A percentile compares a stretch with the other conserved stretches of the same genome.
Evolutionary conservation across 2,113 vertebrate genomes (phyloP).

Genomic region (Platycercus adscitus): DNA sequence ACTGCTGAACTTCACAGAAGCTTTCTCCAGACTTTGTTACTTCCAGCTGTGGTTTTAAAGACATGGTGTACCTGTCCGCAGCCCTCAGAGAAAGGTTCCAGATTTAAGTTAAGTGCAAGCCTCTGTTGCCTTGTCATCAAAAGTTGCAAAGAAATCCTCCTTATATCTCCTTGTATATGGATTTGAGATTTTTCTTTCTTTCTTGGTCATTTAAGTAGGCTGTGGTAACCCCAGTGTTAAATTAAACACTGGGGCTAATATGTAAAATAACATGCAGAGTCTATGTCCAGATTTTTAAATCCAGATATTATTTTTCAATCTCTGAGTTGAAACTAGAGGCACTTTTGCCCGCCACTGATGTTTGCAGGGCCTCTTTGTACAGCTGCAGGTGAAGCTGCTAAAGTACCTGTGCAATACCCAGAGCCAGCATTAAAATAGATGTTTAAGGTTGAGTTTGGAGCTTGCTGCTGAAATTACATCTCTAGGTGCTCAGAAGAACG

Average conservation of each 20-base stretch:
- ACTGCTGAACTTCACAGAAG: background rate
- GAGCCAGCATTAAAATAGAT: fast-evolving
- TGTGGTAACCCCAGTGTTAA: background rate
- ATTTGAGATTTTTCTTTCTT: background rate
- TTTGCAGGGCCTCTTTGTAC: background rate
- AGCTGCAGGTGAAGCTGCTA: background rate
- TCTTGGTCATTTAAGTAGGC: background rate
- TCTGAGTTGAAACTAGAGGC: background rate
- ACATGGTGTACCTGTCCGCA: background rate
- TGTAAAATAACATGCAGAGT: background rate
- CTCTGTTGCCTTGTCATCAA: background rate
- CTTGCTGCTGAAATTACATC: background rate
- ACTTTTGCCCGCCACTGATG: background rate
- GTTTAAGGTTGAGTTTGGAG: background rate
- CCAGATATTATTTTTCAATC: background rate
- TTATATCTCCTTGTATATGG: background rate
- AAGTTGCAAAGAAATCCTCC: background rate
- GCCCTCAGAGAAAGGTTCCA: background rate
- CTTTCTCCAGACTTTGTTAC: background rate
- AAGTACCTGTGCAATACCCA: background rate
- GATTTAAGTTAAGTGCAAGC: background rate
- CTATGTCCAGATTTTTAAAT: background rate
- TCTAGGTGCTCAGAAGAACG: background rate
- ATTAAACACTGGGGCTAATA: background rate
- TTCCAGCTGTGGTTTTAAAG: background rate